Evolutionary conservation across 2,797 vertebrate genomes (phyloP).

Genomic region (Diceros bicornis): DNA sequence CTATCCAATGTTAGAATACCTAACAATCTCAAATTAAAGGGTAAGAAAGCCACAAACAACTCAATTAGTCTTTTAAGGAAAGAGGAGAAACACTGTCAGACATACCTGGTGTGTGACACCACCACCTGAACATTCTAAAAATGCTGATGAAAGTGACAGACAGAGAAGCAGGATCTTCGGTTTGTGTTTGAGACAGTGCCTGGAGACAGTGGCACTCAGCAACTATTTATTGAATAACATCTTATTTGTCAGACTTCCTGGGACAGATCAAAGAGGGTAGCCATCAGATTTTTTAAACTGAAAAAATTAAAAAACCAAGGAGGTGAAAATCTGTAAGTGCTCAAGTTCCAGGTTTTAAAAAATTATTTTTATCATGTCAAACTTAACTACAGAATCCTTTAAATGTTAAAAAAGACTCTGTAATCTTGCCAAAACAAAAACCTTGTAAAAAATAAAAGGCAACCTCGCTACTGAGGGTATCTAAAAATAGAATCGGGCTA

Average conservation of each 20-base stretch:
- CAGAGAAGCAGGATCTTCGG: neutral
- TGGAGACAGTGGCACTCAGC: neutral
- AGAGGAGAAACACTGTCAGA: neutral
- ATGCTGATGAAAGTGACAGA: neutral
- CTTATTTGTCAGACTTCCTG: conserved; percentile 14
- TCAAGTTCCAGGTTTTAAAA: conserved; percentile 44
- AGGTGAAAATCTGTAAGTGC: conserved; percentile 15
- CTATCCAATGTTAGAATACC: neutral
- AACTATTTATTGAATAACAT: neutral
- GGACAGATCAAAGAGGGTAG: neutral
- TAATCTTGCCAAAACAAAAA: neutral
- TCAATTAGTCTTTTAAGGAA: neutral
- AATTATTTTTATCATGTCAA: conserved; percentile 33
- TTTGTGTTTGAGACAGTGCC: neutral
- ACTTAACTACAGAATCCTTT: conserved; percentile 62
- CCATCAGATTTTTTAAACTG: neutral
- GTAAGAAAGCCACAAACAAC: neutral
- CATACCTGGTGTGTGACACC: neutral
- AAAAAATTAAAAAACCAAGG: neutral
- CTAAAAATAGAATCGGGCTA: conserved; percentile 70
- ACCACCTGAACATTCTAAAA: neutral
- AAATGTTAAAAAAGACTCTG: conserved; percentile 49
- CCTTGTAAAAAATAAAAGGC: conserved; percentile 51
- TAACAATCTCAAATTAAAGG: neutral
- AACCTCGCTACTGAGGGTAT: neutral